These are phyloP conservation scores for Vanessa tameamea DNA, from an alignment of 1,140 invertebrate genomes.

Conservation along the genomic window DNA sequence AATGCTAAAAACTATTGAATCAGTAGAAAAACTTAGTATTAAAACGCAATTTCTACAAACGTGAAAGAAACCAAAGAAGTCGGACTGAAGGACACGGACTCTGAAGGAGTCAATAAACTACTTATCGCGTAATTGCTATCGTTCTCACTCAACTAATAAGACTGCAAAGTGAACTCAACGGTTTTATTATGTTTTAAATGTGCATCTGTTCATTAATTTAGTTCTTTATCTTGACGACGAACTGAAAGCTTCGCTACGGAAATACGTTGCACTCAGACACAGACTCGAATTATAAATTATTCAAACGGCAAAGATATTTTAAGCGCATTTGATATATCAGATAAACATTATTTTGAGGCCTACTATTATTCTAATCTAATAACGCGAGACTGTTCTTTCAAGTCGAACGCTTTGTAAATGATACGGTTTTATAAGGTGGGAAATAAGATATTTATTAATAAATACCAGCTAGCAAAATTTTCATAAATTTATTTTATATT, in stretches of 20 bases:
- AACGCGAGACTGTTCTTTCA: not conserved
- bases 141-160: constrained; percentile 5
- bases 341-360: constrained; percentile 13
- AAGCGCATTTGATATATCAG: not conserved
- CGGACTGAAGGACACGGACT: not conserved
- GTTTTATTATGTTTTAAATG: constrained; percentile 13
- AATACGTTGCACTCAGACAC: constrained; percentile 15
- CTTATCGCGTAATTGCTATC: constrained; percentile 8
- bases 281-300: constrained; percentile 20
- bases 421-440: too few species aligned
- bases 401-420: too few species aligned
- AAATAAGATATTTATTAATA: too few species aligned
- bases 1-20: not conserved
- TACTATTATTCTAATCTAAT: not conserved
- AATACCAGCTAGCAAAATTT: too few species aligned
- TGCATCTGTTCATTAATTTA: constrained; percentile 24
- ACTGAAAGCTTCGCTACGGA: constrained; percentile 12
- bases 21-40: not conserved
- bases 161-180: constrained; percentile 1
- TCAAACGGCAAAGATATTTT: constrained; percentile 15
- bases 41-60: not conserved
- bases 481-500: too few species aligned
- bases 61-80: not conserved
- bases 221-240: constrained; percentile 16
- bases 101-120: not conserved